Base-by-base conservation (phyloP, 2,113 vertebrate genomes). In the Grantiella picta region DNA sequence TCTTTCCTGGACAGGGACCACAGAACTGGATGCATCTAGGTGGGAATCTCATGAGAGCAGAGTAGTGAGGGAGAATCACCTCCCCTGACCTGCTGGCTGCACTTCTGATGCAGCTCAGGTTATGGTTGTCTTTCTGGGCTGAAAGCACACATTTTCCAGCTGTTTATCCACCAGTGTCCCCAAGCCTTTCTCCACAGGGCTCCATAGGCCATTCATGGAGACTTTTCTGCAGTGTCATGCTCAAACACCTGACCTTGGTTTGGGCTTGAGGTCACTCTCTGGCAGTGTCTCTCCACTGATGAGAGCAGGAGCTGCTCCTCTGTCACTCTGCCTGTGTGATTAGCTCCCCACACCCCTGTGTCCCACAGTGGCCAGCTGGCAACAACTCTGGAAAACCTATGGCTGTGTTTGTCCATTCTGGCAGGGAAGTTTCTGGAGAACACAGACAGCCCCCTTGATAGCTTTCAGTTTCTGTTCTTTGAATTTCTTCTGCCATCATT, bases 61-160 rank as follows among this genome's bases (percentile, higher is more conserved):
- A 24, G 20, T 2, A 42, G 15, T 27, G 59, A 36, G 31, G 3
- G 15, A 42, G 20, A 36, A 50, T 57, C 42, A 27, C 36, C 14
- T 64, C 18, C 15, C 35, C 36, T 35, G 8, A 6, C 31, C 35
- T 65, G 22, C 86, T 81, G 76, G 31, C 12, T 27, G 20, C 33
- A 50, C 33, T 52, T 44, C 8, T 52, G 33, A n/a, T 81, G 52
- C 44, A 66, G 56, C 27, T 57, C n/a, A 68, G 45, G 31, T 15
- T 69, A 12, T 27, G 23, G 2, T 3, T 75, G 50, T 13, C 33
- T 49, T 86, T 79, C 33, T 54, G 82, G 40, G 33, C 56, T 60
- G 15, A 33, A 36, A 60, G 24, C 0, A 0, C 19, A 6, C 19
- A 6, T 8, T 33, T 7, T 42, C 23, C 17, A 42, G 11, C 22